Evolutionary conservation across 1,140 invertebrate genomes (phyloP), one percentile per base, ranked within the genome.

Genomic region (Capitella teleta): DNA sequence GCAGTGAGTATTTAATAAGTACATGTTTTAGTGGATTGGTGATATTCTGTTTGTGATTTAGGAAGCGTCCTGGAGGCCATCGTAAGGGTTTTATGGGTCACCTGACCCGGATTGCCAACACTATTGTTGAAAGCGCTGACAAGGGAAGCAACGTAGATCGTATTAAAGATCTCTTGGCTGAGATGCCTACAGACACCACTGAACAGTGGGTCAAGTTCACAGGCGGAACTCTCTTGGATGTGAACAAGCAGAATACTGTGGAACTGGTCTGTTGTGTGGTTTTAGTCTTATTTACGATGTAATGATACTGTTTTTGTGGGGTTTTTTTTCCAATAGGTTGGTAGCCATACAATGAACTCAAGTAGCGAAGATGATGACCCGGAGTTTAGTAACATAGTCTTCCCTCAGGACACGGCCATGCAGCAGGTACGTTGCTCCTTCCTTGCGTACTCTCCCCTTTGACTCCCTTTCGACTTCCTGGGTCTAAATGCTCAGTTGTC

Each of bases 71-170:
- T 51, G 75, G 73, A 55, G 71, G 74, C 53, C 71, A 74, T 51
- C 67, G 81, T 21, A 70, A 77, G 61, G 82, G 82, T 32, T 85
- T 85, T 58, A 85, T 85, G 81, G 84, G 84, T 41, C 84, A 86
- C 68, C 65, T 86, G 54, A 82, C 82, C 47, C 79, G 81, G 65
- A 82, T 86, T 49, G 77, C 80, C 18, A 84, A 83, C 70, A 74
- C 78, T 55, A 74, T 84, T 55, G 74, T 76, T 32, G 61, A 73
- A 45, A 59, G 62, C 56, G 49, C 61, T 38, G 72, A 73, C 57
- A 70, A 67, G 56, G 71, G 70, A 12, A 57, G 67, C 45, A 72
- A 74, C 56, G 54, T 57, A 47, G 62, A 63, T 42, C 49, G 63
- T 46, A 64, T 76, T 6, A 70, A 73, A 57, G 60, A 62, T 40